phyloP scores from a whole-genome alignment of 2,797 vertebrate genomes.

The Hydrolagus colliei region DNA sequence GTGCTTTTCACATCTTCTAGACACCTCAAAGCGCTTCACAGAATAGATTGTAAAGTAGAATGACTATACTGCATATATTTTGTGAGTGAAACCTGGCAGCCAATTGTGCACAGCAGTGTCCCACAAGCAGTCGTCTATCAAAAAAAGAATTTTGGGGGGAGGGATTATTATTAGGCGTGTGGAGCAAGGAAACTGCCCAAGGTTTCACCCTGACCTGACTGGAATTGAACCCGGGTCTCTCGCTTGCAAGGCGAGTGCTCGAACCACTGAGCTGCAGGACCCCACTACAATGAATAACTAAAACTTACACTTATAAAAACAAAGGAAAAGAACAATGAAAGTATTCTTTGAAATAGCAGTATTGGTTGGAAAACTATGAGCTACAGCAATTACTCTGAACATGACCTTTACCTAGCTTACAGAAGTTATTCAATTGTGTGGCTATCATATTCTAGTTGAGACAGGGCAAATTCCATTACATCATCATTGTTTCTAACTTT shows the following conservation, averaged over 20 bases:
- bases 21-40: neutral
- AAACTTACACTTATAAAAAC: neutral
- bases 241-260: too few relatives aligned
- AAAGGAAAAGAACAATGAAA: neutral
- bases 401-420: slow-evolving; percentile 23
- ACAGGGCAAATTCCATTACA: neutral
- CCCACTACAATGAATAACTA: neutral
- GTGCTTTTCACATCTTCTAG: neutral
- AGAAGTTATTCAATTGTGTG: neutral
- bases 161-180: too few relatives aligned
- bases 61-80: too few relatives aligned
- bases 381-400: neutral
- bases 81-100: too few relatives aligned
- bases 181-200: too few relatives aligned
- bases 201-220: too few relatives aligned
- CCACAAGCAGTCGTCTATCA: too few relatives aligned
- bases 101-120: too few relatives aligned
- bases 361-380: slow-evolving; percentile 11
- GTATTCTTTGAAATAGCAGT: neutral
- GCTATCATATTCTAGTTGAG: neutral
- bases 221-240: too few relatives aligned
- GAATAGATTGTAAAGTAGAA: too few relatives aligned
- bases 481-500: slow-evolving; percentile 25
- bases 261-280: too few relatives aligned
- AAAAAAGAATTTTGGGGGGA: too few relatives aligned